Evolutionary conservation across 2,888 invertebrate species (phyloP).

Genomic region (Phorcus lineatus): DNA sequence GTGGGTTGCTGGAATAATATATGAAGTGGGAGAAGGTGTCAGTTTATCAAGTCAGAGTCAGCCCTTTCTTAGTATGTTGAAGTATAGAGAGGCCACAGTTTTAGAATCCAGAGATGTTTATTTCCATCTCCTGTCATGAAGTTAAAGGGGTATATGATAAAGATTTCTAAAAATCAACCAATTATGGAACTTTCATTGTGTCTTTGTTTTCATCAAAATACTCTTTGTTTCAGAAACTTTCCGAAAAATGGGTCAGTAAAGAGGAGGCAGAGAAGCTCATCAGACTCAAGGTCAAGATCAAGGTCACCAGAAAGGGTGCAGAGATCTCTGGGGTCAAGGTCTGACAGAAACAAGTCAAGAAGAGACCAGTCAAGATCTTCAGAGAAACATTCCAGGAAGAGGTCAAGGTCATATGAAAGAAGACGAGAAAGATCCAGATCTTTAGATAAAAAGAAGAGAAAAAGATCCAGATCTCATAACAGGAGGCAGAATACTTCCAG

Average conservation of each 20-base stretch:
- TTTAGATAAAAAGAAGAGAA: conserved; percentile 49
- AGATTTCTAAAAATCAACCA: too few relatives aligned
- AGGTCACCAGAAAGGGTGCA: conserved; percentile 34
- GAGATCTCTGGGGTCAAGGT: conserved; percentile 14
- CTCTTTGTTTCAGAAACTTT: background rate
- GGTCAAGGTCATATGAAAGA: background rate
- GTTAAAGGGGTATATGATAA: too few relatives aligned
- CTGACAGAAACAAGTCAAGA: background rate
- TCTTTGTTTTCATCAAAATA: too few relatives aligned
- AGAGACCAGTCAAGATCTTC: background rate
- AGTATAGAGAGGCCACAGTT: too few relatives aligned
- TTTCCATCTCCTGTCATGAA: too few relatives aligned
- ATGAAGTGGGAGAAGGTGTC: too few relatives aligned
- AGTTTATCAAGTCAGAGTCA: too few relatives aligned
- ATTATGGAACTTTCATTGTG: too few relatives aligned
- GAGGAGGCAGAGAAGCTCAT: conserved; percentile 11
- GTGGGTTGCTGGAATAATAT: too few relatives aligned
- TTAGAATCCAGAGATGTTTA: too few relatives aligned
- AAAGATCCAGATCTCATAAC: background rate
- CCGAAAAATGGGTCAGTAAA: background rate
- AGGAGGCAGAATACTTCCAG: background rate
- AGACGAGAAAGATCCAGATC: conserved; percentile 30
- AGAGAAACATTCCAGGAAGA: background rate
- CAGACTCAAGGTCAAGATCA: conserved; percentile 26
- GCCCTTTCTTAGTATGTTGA: too few relatives aligned